Base-by-base conservation (phyloP, 2,113 vertebrate genomes). In the Pachycephala philippinensis region DNA sequence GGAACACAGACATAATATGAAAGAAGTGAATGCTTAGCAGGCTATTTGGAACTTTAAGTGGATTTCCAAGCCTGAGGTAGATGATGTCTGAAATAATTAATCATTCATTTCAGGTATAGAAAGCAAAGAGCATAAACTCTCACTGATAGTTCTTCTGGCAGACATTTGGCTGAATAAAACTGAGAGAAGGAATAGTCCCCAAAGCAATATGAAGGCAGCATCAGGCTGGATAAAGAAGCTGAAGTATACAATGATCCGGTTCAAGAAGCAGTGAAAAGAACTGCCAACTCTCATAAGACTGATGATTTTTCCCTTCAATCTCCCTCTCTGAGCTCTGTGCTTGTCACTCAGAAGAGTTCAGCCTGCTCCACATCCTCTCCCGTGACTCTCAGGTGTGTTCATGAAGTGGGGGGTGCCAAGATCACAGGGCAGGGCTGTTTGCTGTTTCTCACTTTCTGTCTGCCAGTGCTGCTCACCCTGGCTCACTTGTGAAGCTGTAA, bases 31-130 rank as follows among this genome's bases (percentile, higher is more conserved):
- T 65, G 70, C 65, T 96, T 85, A 74, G 66, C 26, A 53, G 75
- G 42, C 50, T 88, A 31, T 50, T 80, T 90, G 78, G 59, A 83
- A 59, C 39, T 77, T 65, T 2, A 63, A 78, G 39, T 89, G 84
- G 30, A 35, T 90, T 93, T 85, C 45, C 47, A 90, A 66, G 82
- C 87, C 93, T 59, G 82, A 90, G 91, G 87, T 91, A 63, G 75
- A 13, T 65, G 33, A 50, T 30, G 66, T 93, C 85, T 80, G 63
- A 95, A 80, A 61, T 11, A 80, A 90, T 91, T 89, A 89, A 76
- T 95, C 78, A 47, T 60, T 87, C n/a, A 53, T 82, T 95, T 85
- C n/a, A 84, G 91, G 78, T 89, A 68, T 1, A 31, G 75, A 60
- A 77, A 85, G 42, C 35, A 84, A 79, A 87, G 16, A 93, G 33